A percentile compares a stretch with the other conserved stretches of the same genome.
phyloP scores from a whole-genome alignment of 2,888 invertebrate genomes.

The Norana najaformis region DNA sequence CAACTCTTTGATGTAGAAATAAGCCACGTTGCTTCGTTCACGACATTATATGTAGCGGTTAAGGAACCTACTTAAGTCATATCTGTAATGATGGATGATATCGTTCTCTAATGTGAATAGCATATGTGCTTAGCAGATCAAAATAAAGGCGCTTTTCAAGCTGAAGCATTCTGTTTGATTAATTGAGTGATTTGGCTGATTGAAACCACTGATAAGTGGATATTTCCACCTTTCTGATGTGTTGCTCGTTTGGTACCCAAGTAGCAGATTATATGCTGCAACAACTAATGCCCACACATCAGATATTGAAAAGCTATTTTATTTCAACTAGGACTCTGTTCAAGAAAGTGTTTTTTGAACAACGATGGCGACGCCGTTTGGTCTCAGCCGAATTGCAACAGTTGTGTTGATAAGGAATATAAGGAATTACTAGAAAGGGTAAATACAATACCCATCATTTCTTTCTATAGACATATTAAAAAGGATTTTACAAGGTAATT shows the following conservation, averaged over 20 bases:
- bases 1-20: too few relatives aligned
- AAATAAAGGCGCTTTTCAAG: too few relatives aligned
- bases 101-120: too few relatives aligned
- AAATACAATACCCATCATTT: background rate
- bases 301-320: too few relatives aligned
- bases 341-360: background rate
- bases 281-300: too few relatives aligned
- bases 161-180: background rate
- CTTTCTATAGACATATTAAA: background rate
- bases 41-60: too few relatives aligned
- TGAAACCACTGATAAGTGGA: background rate
- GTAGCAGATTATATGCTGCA: background rate
- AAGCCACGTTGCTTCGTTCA: too few relatives aligned
- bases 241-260: background rate
- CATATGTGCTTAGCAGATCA: too few relatives aligned
- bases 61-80: too few relatives aligned
- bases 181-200: background rate
- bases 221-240: background rate
- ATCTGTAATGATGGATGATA: too few relatives aligned
- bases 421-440: background rate
- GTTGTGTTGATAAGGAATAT: background rate
- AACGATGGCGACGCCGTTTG: background rate
- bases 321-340: background rate
- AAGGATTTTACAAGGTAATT: too few relatives aligned
- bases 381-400: background rate